Base-by-base conservation (phyloP, 2,888 invertebrate genomes). In the Neria commutata region DNA sequence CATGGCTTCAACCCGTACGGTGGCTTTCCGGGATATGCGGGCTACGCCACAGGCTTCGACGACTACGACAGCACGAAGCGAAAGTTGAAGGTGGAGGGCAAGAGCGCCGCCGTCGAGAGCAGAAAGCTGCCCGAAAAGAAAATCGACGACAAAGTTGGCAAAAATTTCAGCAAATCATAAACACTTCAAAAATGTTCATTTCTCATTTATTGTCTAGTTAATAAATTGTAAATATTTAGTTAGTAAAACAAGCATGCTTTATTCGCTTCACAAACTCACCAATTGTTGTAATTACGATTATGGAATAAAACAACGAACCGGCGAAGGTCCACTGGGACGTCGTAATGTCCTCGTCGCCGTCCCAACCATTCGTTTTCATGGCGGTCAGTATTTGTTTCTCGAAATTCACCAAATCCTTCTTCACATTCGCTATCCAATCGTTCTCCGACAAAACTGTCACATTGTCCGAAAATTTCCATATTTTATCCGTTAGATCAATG, bases 201-300 rank as follows among this genome's bases (percentile, higher is more conserved):
- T n/a, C n/a, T n/a, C n/a, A n/a, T n/a, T n/a, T n/a, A n/a, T n/a
- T n/a, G n/a, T n/a, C n/a, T n/a, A n/a, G n/a, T n/a, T n/a, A n/a
- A n/a, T n/a, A n/a, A n/a, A n/a, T n/a, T n/a, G n/a, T n/a, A n/a
- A n/a, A n/a, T n/a, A n/a, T n/a, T n/a, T n/a, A n/a, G n/a, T n/a
- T n/a, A n/a, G n/a, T n/a, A n/a, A n/a, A n/a, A n/a, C n/a, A n/a
- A n/a, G n/a, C n/a, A n/a, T n/a, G n/a, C n/a, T n/a, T n/a, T n/a
- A n/a, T n/a, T n/a, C n/a, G n/a, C 5, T 29, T 8, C 11, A 11
- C 5, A 29, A 8, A 4, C 89, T 87, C 77, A 95, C 95, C 96
- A 67, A 96, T 96, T 33, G 96, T 96, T 55, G 96, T 96, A 81
- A 96, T 96, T 67, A 96, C 95, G 70, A 96, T 94, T 76, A 97